Conservation (phyloP, 2,888 invertebrate species). For the Atrina japonica region DNA sequence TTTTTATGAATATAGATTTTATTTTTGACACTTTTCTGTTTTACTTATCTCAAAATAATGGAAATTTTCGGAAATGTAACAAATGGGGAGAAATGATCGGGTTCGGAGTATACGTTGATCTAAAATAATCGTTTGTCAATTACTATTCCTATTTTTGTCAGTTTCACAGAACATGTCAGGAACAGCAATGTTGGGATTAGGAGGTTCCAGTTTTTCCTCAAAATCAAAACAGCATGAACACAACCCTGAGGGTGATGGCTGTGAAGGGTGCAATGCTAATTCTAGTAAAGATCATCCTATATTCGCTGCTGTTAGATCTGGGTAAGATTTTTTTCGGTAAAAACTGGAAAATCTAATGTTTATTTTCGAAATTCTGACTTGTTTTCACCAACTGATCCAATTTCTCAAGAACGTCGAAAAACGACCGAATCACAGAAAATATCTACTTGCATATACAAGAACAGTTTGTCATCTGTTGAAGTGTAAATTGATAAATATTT, state of each 20-base stretch:
- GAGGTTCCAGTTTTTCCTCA: conserved; percentile 11
- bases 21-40: too few relatives aligned
- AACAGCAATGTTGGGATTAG: conserved; percentile 10
- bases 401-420: too few relatives aligned
- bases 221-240: conserved; percentile 21
- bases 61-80: too few relatives aligned
- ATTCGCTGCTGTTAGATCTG: conserved; percentile 92
- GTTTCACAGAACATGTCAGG: conserved; percentile 9
- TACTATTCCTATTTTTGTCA: neutral
- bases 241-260: conserved; percentile 31
- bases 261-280: conserved; percentile 27
- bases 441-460: too few relatives aligned
- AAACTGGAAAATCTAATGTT: neutral
- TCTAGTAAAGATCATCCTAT: conserved; percentile 79
- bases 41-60: too few relatives aligned
- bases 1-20: too few relatives aligned
- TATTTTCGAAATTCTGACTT: too few relatives aligned
- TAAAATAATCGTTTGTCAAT: neutral
- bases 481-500: too few relatives aligned
- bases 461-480: too few relatives aligned
- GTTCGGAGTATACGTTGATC: too few relatives aligned
- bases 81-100: too few relatives aligned
- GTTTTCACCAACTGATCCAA: too few relatives aligned
- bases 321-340: conserved; percentile 83
- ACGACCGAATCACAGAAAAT: neutral